Conservation (phyloP, 2,888 invertebrate species). For the Idaea straminata region DNA sequence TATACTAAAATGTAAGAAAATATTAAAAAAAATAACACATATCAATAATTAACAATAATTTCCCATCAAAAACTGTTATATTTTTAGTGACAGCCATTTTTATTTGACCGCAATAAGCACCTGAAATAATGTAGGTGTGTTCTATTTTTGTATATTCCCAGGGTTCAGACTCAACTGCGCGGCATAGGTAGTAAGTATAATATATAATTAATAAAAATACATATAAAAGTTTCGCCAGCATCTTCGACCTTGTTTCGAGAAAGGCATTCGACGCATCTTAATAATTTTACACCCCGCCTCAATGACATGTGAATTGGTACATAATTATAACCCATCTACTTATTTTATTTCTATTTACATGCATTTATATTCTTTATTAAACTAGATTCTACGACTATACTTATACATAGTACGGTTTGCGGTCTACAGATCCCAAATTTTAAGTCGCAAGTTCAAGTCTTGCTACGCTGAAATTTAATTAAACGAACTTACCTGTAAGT, state of each 20-base stretch:
- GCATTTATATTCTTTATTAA: background rate
- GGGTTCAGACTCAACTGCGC: too few relatives aligned
- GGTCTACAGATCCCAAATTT: background rate
- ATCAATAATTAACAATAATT: too few relatives aligned
- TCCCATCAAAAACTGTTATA: too few relatives aligned
- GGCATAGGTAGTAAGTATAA: too few relatives aligned
- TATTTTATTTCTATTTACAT: background rate
- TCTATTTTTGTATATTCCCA: too few relatives aligned
- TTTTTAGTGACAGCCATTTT: too few relatives aligned
- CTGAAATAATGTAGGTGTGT: too few relatives aligned
- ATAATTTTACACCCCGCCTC: slow-evolving; percentile 11
- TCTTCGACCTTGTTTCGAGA: slow-evolving; percentile 15
- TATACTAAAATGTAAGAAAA: too few relatives aligned
- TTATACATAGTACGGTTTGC: background rate
- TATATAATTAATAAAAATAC: background rate
- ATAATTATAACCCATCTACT: background rate
- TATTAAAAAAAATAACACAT: too few relatives aligned
- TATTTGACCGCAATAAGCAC: too few relatives aligned
- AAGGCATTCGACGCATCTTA: slow-evolving; percentile 12
- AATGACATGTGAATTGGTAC: slow-evolving; percentile 14
- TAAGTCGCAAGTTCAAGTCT: background rate
- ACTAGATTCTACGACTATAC: background rate
- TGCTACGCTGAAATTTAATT: background rate
- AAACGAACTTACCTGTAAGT: too few relatives aligned
- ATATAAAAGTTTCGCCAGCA: slow-evolving; percentile 5